Evolutionary conservation across 2,797 vertebrate genomes (phyloP).

Genomic region (Parauchenoglanis punctatus): DNA sequence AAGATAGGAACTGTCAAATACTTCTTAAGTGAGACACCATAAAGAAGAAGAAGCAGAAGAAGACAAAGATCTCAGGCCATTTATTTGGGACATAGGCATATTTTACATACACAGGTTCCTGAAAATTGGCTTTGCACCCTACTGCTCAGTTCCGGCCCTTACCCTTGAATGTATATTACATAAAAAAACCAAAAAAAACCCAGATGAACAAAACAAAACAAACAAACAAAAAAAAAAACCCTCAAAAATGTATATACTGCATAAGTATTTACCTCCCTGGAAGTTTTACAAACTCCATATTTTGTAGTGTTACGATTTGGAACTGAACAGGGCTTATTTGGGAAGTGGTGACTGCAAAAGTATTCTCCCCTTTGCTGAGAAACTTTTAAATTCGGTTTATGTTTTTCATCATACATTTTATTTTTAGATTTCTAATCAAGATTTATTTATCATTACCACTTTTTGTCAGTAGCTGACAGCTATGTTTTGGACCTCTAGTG

Average conservation of each 20-base stretch:
- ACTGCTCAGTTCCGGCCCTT: background rate
- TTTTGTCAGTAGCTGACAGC: too few species aligned
- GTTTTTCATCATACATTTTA: too few species aligned
- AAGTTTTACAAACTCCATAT: background rate
- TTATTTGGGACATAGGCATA: background rate
- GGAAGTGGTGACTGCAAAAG: background rate
- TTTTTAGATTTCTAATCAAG: too few species aligned
- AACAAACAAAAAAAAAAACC: background rate
- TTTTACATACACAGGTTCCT: background rate
- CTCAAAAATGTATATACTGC: background rate
- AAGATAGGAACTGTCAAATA: background rate
- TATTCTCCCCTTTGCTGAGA: too few species aligned
- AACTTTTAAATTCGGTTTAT: too few species aligned
- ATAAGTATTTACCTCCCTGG: background rate
- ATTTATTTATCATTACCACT: too few species aligned
- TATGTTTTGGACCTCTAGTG: background rate
- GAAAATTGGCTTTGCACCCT: background rate
- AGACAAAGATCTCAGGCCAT: background rate
- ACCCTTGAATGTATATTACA: background rate
- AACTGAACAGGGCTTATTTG: background rate
- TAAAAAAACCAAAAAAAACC: background rate
- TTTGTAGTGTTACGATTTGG: background rate
- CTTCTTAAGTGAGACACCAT: background rate
- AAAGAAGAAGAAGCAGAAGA: background rate
- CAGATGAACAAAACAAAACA: background rate